Base-by-base conservation (phyloP, 2,797 vertebrate species). In the Acropternis orthonyx region DNA sequence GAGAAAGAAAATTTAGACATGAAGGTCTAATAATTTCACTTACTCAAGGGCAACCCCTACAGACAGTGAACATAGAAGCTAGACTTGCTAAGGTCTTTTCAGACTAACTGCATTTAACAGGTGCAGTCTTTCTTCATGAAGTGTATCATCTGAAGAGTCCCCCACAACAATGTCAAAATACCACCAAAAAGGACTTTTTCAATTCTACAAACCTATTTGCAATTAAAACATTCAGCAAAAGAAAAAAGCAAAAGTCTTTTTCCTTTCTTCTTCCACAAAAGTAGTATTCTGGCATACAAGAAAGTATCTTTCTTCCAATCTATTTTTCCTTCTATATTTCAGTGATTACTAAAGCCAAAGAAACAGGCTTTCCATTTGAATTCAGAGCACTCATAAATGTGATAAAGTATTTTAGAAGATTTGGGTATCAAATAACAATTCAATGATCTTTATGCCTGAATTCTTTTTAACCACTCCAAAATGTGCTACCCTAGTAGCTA, bases 31-130 rank as follows among this genome's bases (percentile, higher is more conserved):
- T 12, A 30, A 75, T 77, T 79, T 37, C 15, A 9, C 44, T 46
- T 54, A 30, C 0, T 0, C 2, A 27, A 63, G 4, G n/a, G 9
- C 3, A 85, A 32, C 4, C 6, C 7, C 17, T 49, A 27, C 59
- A 73, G 61, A n/a, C 1, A 51, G 27, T 8, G 10, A 80, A 21
- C 7, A 21, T 1, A 8, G 12, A n/a, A 55, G 37, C 63, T 46
- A 68, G 77, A 37, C 18, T 23, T 39, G 11, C 20, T 46, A 54
- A 85, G n/a, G n/a, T 18, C 14, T 81, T 78, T 88, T 71, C 52
- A 79, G 20, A 36, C 8, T 46, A 59, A 46, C 10, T 54, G 6
- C 11, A 22, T 66, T 72, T 58, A 85, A 37, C 7, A 76, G 14
- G 24, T 20, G 7, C 7, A 55, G 12, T 67, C 32, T 44, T 73